Conservation (phyloP, 2,113 vertebrate species). For the Chionomys nivalis region DNA sequence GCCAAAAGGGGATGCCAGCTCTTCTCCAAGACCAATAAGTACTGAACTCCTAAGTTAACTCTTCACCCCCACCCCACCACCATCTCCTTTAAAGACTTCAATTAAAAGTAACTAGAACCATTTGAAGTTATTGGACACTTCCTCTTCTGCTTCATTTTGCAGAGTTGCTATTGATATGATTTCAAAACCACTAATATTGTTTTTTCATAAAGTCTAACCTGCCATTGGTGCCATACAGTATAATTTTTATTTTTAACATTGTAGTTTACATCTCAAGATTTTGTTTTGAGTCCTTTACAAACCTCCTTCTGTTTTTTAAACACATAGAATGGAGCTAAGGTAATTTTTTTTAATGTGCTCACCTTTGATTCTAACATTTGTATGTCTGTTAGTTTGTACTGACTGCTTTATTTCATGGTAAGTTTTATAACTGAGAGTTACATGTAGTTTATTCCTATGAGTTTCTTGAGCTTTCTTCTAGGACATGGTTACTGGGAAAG, state of each 20-base stretch:
- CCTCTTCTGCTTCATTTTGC: neutral
- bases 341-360: neutral
- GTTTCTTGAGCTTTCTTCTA: neutral
- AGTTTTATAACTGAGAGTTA: slow-evolving; percentile 12
- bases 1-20: neutral
- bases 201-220: slow-evolving; percentile 1
- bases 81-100: neutral
- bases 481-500: neutral
- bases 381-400: neutral
- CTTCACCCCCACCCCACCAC: neutral
- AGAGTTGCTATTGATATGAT: neutral
- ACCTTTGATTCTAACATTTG: neutral
- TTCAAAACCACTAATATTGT: neutral
- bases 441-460: neutral
- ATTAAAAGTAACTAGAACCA: neutral
- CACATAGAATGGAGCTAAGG: neutral
- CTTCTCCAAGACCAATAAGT: neutral
- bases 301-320: neutral
- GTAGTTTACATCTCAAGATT: neutral
- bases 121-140: neutral
- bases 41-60: neutral
- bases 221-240: neutral
- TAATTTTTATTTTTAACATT: neutral
- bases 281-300: neutral
- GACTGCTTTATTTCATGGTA: neutral